Base-by-base conservation (phyloP, 2,113 vertebrate species). In the Percina caprodes region DNA sequence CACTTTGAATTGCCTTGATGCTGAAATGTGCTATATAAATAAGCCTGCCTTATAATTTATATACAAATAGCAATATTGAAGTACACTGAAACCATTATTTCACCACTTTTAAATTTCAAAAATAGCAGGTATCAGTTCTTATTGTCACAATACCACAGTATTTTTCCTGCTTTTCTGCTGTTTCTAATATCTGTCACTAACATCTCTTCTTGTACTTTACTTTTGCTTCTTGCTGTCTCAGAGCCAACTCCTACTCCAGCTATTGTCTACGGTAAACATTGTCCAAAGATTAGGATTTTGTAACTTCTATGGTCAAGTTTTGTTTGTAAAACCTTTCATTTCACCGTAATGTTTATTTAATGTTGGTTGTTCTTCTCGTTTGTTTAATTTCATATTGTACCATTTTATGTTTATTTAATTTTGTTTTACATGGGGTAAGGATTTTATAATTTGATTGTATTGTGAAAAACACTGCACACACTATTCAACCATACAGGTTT, bases 201-300 rank as follows among this genome's bases (percentile, higher is more conserved):
- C 77, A 59, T 77, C 45, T 80, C 58, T 94, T 95, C 80, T 94
- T 91, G 77, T 75, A 60, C 84, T 92, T 83, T 60, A 82, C 95
- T 94, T 91, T 92, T 96, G 94, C 95, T 96, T 94, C 96, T 86
- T 93, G 90, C 95, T 95, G 95, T 96, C 96, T 96, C 96, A 99
- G 98, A 97, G 95, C 96, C 97, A 88, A 96, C 97, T 92, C 97
- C 97, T 93, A 96, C 97, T 95, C 97, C 98, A 94, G 93, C 97
- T 96, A 92, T 98, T 89, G 92, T 95, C 95, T 96, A 98, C 97
- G 98, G 98, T 99, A 99, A 99, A 97, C 93, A 93, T 89, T 91
- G 30, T 61, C 60, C 33, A 48, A 52, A 60, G 55, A 63, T 56
- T 45, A 16, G 72, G 74, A 65, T 66, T 15, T 51, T 61, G 56